Base-by-base conservation (phyloP, 2,888 invertebrate genomes). In the Digitonthophagus gazella region DNA sequence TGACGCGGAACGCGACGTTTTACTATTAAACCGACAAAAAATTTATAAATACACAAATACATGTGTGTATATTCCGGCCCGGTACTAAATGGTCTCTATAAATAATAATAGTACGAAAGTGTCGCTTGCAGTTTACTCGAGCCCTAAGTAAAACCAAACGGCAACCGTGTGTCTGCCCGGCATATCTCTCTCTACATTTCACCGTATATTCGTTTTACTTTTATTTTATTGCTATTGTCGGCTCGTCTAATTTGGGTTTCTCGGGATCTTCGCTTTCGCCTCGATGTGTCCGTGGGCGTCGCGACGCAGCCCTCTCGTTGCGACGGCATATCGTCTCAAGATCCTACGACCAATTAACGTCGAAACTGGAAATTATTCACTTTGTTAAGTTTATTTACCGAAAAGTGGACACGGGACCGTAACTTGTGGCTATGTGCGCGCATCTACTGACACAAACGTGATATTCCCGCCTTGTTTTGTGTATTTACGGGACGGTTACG, bases 211-310 rank as follows among this genome's bases (percentile, higher is more conserved):
- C 16, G 15, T 16, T 58, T 67, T 66, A 58, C 67, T 69, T 65
- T 71, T 69, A 20, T 65, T 56, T 58, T 63, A 67, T 64, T 65
- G 64, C 64, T 58, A 67, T 70, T 67, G 70, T 66, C 68, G 69
- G 67, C 58, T 66, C 70, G 57, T 72, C 72, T 72, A 72, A 70
- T 69, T 72, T 64, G 57, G 70, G 67, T 67, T 44, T 44, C 11
- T 11, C 11, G 8, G 28, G 28, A 44, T 44, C 28, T 44, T 44
- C 28, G 28, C 28, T 44, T 44, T 44, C 28, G 28, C 28, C 28
- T 44, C 28, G 11, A 44, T 11, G 1, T 11, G 28, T 44, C 55
- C 58, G 16, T 58, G 64, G 56, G 56, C 22, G 22, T 18, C 57
- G 54, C 57, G n/a, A 44, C 20, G 58, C 19, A 16, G 15, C 22